Evolutionary conservation across 2,888 invertebrate genomes (phyloP).

Genomic region (Elgonia sp.): DNA sequence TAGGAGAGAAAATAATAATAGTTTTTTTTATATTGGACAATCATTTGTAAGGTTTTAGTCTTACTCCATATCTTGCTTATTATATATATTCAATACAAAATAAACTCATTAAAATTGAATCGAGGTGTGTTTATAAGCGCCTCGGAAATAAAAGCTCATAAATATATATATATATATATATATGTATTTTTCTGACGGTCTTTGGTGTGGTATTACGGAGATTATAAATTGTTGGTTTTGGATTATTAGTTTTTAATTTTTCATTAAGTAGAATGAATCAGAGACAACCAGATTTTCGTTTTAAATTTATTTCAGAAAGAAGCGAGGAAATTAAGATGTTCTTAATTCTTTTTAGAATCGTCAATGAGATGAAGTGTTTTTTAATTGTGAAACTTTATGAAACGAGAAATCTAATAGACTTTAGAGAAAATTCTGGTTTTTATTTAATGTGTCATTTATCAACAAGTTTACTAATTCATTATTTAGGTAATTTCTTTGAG

Average conservation of each 20-base stretch:
- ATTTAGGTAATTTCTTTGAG: no score
- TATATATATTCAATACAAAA: conserved; percentile 37
- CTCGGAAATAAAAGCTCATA: conserved; percentile 18
- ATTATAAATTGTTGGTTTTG: conserved; percentile 8
- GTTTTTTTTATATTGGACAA: neutral
- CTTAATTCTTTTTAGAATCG: no score
- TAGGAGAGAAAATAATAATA: neutral
- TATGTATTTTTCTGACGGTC: neutral
- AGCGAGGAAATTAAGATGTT: no score
- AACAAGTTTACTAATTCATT: no score
- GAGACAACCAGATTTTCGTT: no score
- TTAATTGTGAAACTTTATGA: no score
- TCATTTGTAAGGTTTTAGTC: neutral
- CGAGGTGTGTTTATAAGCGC: neutral
- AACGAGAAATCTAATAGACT: no score
- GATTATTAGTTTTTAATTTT: conserved; percentile 7
- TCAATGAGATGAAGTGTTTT: no score
- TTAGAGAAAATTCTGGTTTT: no score
- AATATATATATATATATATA: neutral
- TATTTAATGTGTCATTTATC: no score
- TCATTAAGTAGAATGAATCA: neutral
- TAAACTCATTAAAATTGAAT: conserved; percentile 53
- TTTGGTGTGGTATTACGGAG: neutral
- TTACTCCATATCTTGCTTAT: conserved; percentile 13
- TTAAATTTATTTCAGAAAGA: no score